phyloP scores from a whole-genome alignment of 1,140 invertebrate genomes.

The Phthorimaea operculella region DNA sequence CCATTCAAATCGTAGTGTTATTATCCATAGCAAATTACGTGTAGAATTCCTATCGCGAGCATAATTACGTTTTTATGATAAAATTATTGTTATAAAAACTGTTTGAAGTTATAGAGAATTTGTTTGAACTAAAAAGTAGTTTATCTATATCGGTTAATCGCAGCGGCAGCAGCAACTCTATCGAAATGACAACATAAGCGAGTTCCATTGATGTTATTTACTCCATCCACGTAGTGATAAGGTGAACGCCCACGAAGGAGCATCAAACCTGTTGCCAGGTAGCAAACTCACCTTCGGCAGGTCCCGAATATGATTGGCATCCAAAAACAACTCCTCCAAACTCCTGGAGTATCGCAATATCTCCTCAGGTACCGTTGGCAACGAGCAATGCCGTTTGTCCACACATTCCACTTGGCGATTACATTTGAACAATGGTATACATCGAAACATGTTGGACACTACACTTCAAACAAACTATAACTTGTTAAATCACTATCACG shows the following conservation, averaged over 20 bases:
- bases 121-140: too few species aligned
- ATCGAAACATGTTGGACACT: slow-evolving; percentile 85
- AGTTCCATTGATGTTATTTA: slow-evolving; percentile 34
- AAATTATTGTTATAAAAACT: too few species aligned
- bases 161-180: too few species aligned
- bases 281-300: slow-evolving; percentile 87
- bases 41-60: too few species aligned
- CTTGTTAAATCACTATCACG: slow-evolving; percentile 59
- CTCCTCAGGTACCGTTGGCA: slow-evolving; percentile 96
- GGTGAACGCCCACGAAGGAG: slow-evolving; percentile 57
- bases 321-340: slow-evolving; percentile 96
- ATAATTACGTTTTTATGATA: too few species aligned
- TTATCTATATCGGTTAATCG: too few species aligned
- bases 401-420: slow-evolving; percentile 99
- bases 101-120: too few species aligned
- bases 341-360: slow-evolving; percentile 96
- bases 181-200: slow-evolving; percentile 10
- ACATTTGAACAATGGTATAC: slow-evolving; percentile 98
- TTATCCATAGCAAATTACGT: too few species aligned
- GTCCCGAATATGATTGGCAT: slow-evolving; percentile 98
- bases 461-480: slow-evolving; percentile 63
- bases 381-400: slow-evolving; percentile 98
- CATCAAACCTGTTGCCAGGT: slow-evolving; percentile 10
- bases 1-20: too few species aligned
- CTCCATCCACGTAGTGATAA: slow-evolving; percentile 40